Evolutionary conservation across 2,888 invertebrate genomes (phyloP), one percentile per base, ranked within the genome.

Genomic region (Carcina quercana): DNA sequence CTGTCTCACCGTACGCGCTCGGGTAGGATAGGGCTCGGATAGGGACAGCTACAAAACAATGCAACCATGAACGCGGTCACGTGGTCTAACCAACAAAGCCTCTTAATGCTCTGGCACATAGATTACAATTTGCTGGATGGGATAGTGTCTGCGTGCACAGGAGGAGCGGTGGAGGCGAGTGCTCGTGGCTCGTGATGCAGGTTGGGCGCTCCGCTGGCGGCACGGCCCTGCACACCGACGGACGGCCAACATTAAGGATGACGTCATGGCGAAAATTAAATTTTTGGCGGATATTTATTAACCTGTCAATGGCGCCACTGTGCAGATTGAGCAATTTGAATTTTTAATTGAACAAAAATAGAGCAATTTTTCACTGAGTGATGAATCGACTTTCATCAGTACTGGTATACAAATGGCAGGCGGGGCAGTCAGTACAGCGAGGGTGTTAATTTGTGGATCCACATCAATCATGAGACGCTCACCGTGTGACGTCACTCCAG

Each of bases 251-350:
- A 53, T 50, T 55, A 58, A 58, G 54, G 55, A 53, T 57, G 56
- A 49, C 48, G 47, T 50, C 52, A 43, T 46, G 17, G n/a, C 17
- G 17, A 19, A 53, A 64, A 61, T 61, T 65, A 48, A 58, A 55
- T 58, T 60, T 62, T 55, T 46, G 45, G 42, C 53, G 48, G 52
- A 48, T 63, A 65, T 65, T 64, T 64, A 66, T 67, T 44, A 52
- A 40, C 30, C 48, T 45, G 45, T 47, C 64, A 51, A 55, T 56
- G 34, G 20, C 39, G 47, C 35, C 47, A 35, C 42, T 32, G 48
- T 47, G 53, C 48, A 48, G 58, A 62, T 59, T 29, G 29, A 29
- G 21, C 8, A n/a, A 21, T 21, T 20, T 10, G 10, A 21, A 2
- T 21, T 14, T 10, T 11, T 21, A 20, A 21, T 20, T 29, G 29